These are phyloP conservation scores for Paratrypauchen microcephalus DNA, from an alignment of 2,797 vertebrate species.

Conservation along the genomic window DNA sequence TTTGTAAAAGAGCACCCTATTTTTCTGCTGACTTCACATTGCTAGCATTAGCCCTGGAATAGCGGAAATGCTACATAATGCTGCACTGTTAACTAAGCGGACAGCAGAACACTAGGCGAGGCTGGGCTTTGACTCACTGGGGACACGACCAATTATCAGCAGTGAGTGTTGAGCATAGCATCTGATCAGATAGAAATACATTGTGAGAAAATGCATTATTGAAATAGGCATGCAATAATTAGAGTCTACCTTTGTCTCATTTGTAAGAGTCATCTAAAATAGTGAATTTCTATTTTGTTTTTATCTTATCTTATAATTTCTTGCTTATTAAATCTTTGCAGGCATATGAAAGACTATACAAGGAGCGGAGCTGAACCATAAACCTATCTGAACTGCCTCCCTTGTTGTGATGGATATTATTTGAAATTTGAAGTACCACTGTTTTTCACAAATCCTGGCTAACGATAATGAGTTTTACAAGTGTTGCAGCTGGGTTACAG, in stretches of 20 bases:
- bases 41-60: slow-evolving; percentile 62
- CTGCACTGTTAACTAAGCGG: slow-evolving; percentile 65
- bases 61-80: slow-evolving; percentile 58
- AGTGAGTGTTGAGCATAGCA: slow-evolving; percentile 51
- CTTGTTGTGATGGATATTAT: slow-evolving; percentile 39
- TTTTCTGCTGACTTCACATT: slow-evolving; percentile 59
- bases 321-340: slow-evolving; percentile 15
- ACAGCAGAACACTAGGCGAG: slow-evolving; percentile 53
- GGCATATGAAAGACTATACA: slow-evolving; percentile 22
- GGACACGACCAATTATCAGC: slow-evolving; percentile 59
- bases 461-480: slow-evolving; percentile 64
- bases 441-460: slow-evolving; percentile 60
- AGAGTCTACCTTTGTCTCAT: slow-evolving; percentile 33
- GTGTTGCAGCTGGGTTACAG: slow-evolving; percentile 53
- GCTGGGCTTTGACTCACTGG: slow-evolving; percentile 54
- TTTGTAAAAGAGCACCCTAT: slow-evolving; percentile 42
- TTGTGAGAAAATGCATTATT: slow-evolving; percentile 41
- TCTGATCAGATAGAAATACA: slow-evolving; percentile 45
- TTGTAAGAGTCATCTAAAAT: slow-evolving; percentile 50
- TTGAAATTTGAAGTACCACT: slow-evolving; percentile 47
- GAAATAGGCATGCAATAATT: slow-evolving; percentile 42
- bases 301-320: slow-evolving; percentile 34
- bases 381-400: slow-evolving; percentile 22
- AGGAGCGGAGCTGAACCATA: slow-evolving; percentile 19
- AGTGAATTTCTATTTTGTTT: slow-evolving; percentile 57